Percentiles rank a stretch among this genome's conserved stretches.
phyloP scores from a whole-genome alignment of 2,888 invertebrate species.

The Gari tellinella region DNA sequence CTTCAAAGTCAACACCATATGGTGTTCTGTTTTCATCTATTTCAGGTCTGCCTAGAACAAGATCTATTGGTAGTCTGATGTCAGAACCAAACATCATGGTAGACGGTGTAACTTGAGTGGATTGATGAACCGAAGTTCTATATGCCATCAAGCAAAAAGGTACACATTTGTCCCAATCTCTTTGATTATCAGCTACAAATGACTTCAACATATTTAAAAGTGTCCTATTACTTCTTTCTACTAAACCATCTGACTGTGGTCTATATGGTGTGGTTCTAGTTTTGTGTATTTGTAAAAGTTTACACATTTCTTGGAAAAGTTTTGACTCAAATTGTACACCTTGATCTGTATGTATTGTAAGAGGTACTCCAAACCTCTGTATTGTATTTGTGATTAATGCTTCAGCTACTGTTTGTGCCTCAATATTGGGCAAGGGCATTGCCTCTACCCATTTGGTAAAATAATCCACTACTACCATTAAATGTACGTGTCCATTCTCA shows the following conservation, averaged over 20 bases:
- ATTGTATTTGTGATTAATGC: slow-evolving; percentile 42
- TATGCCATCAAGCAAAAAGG: too few relatives aligned
- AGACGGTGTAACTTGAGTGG: too few relatives aligned
- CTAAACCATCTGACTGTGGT: slow-evolving; percentile 1
- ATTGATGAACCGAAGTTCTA: too few relatives aligned
- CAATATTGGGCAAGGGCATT: slow-evolving; percentile 41
- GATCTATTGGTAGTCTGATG: too few relatives aligned
- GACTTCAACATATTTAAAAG: not conserved
- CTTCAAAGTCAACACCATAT: too few relatives aligned
- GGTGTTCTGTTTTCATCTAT: too few relatives aligned
- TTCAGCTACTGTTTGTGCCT: slow-evolving; percentile 48
- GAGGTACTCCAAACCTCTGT: slow-evolving; percentile 46
- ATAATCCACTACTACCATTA: slow-evolving; percentile 51
- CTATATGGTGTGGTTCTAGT: slow-evolving; percentile 39
- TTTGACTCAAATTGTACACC: slow-evolving; percentile 51
- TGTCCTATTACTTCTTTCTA: slow-evolving; percentile 7
- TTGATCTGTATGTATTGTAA: slow-evolving; percentile 50
- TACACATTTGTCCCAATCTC: too few relatives aligned
- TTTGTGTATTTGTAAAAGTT: slow-evolving; percentile 36
- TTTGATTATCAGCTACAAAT: not conserved
- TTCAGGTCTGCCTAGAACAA: too few relatives aligned
- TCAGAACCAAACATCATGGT: too few relatives aligned
- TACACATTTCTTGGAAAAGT: slow-evolving; percentile 47
- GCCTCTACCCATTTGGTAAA: slow-evolving; percentile 53
- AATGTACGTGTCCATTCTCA: slow-evolving; percentile 29